These are phyloP conservation scores for Papilio polytes DNA, from an alignment of 1,140 invertebrate genomes.

Conservation along the genomic window DNA sequence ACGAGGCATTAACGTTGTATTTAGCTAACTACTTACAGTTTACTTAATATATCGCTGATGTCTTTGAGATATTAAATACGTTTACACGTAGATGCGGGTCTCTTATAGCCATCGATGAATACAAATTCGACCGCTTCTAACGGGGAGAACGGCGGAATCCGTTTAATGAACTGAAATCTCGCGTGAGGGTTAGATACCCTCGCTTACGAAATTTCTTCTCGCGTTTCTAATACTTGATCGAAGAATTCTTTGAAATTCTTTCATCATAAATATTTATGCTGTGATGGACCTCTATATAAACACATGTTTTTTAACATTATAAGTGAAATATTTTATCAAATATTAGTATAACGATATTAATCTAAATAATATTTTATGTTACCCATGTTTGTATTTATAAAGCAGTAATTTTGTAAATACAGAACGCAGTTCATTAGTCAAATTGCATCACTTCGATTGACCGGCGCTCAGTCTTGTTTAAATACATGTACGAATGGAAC, in stretches of 20 bases:
- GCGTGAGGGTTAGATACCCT: slow-evolving; percentile 9
- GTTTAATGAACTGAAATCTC: slow-evolving; percentile 23
- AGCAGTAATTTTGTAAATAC: not conserved
- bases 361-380: too few species aligned
- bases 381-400: not conserved
- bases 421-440: slow-evolving; percentile 4
- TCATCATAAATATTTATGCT: not conserved
- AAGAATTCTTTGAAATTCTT: not conserved
- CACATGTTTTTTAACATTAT: not conserved
- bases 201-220: not conserved
- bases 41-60: not conserved
- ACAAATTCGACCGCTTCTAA: slow-evolving; percentile 20
- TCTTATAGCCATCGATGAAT: slow-evolving; percentile 13
- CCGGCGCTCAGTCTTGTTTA: not conserved
- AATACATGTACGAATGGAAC: slow-evolving; percentile 17
- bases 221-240: not conserved
- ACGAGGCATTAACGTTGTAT: too few species aligned
- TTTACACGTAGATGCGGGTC: slow-evolving; percentile 4
- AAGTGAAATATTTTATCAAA: not conserved
- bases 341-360: not conserved
- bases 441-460: not conserved
- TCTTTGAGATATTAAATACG: not conserved
- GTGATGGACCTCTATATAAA: not conserved
- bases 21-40: too few species aligned
- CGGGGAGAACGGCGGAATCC: not conserved